These are phyloP conservation scores for Microctonus brassicae DNA, from an alignment of 2,888 invertebrate species.

Conservation along the genomic window DNA sequence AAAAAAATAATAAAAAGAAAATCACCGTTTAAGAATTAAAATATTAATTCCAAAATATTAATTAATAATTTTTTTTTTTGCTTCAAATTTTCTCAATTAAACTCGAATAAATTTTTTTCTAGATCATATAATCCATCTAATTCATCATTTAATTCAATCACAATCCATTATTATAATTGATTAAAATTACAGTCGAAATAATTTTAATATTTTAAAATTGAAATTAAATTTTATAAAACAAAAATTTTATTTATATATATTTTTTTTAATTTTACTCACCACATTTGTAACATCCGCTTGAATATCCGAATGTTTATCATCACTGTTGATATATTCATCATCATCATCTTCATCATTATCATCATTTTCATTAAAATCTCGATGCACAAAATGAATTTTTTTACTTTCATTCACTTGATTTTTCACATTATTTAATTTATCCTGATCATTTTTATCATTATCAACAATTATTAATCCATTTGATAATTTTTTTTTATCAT, in stretches of 20 bases:
- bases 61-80: too few relatives aligned
- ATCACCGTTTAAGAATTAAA: too few relatives aligned
- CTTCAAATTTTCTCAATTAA: too few relatives aligned
- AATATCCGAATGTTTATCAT: constrained; percentile 47
- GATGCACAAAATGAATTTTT: constrained; percentile 51
- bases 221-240: neutral
- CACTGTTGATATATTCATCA: constrained; percentile 60
- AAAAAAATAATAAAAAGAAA: too few relatives aligned
- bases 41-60: too few relatives aligned
- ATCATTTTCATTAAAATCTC: constrained; percentile 55
- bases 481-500: constrained; percentile 11
- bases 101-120: too few relatives aligned
- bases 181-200: too few relatives aligned
- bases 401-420: constrained; percentile 44
- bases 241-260: too few relatives aligned
- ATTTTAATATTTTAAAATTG: neutral
- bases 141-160: too few relatives aligned
- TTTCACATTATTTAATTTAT: constrained; percentile 36
- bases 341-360: constrained; percentile 61
- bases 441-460: constrained; percentile 26
- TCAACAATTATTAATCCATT: constrained; percentile 27
- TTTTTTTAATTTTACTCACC: constrained; percentile 54
- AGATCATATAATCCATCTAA: too few relatives aligned
- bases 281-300: constrained; percentile 60
- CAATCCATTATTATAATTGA: too few relatives aligned